phyloP scores from a whole-genome alignment of 2,888 invertebrate genomes.

The Temnothorax ravouxi region DNA sequence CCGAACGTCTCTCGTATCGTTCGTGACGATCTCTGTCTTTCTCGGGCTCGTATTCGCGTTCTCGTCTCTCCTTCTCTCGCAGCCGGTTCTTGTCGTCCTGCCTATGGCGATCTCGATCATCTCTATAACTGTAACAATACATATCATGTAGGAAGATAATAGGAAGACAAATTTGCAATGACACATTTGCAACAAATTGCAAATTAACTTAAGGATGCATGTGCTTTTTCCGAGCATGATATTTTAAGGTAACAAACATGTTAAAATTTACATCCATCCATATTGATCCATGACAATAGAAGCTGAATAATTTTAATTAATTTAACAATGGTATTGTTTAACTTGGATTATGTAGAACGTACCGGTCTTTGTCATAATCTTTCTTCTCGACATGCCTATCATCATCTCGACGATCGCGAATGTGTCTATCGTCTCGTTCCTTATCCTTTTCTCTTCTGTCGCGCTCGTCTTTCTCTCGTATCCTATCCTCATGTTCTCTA shows the following conservation, averaged over 20 bases:
- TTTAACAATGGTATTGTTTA: not conserved
- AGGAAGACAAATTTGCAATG: not conserved
- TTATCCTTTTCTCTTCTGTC: slow-evolving; percentile 83
- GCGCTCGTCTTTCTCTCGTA: slow-evolving; percentile 82
- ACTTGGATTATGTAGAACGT: slow-evolving; percentile 32
- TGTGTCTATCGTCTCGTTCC: slow-evolving; percentile 83
- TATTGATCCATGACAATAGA: not conserved
- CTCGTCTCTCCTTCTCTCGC: slow-evolving; percentile 84
- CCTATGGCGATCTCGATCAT: slow-evolving; percentile 85
- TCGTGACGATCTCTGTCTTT: slow-evolving; percentile 87
- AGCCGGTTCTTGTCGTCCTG: slow-evolving; percentile 85
- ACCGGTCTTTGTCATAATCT: slow-evolving; percentile 84
- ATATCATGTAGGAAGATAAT: not conserved
- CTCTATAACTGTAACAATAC: slow-evolving; percentile 78
- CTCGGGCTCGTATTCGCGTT: slow-evolving; percentile 81
- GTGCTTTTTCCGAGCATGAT: not conserved
- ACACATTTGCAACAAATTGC: not conserved
- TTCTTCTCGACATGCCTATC: slow-evolving; percentile 80
- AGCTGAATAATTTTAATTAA: not conserved
- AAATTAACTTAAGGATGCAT: not conserved
- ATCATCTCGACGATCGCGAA: slow-evolving; percentile 81
- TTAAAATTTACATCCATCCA: not conserved
- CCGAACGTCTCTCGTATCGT: slow-evolving; percentile 82
- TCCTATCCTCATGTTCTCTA: slow-evolving; percentile 83
- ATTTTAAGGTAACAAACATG: not conserved